A percentile compares a stretch with the other conserved stretches of the same genome.
These are phyloP conservation scores for Aphaenogaster floridana DNA, from an alignment of 1,140 invertebrate species.

Conservation along the genomic window DNA sequence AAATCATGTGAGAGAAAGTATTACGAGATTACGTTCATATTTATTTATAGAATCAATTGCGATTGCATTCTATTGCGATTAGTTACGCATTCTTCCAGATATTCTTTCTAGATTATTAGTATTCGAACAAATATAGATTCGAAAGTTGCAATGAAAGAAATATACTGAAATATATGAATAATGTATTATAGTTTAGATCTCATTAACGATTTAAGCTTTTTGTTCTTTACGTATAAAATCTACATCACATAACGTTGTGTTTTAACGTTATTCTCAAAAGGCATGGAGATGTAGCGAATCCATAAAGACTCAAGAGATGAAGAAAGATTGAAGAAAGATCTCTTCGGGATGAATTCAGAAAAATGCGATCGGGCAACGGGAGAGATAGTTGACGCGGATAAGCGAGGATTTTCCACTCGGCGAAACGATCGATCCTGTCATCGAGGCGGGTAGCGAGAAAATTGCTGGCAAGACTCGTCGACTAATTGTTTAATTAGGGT, in stretches of 20 bases:
- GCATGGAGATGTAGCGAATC: background rate
- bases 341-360: background rate
- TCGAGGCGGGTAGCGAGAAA: slow-evolving; percentile 61
- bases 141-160: background rate
- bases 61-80: slow-evolving; percentile 22
- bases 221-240: background rate
- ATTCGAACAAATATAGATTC: background rate
- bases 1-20: background rate
- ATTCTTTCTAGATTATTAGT: background rate
- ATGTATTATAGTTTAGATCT: background rate
- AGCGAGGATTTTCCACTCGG: slow-evolving; percentile 25
- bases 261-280: background rate
- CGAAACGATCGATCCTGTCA: slow-evolving; percentile 62
- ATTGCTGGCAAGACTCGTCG: slow-evolving; percentile 51
- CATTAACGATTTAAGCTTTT: background rate
- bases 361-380: background rate
- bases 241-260: background rate
- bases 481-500: slow-evolving; percentile 80
- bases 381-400: slow-evolving; percentile 40
- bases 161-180: background rate
- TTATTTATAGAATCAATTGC: slow-evolving; percentile 30
- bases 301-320: background rate
- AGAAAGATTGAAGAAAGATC: background rate
- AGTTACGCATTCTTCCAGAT: background rate
- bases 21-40: slow-evolving; percentile 11